Percentiles rank a stretch among this genome's conserved stretches.
These are phyloP conservation scores for Leucophenga varia DNA, from an alignment of 1,140 invertebrate genomes.

Conservation along the genomic window DNA sequence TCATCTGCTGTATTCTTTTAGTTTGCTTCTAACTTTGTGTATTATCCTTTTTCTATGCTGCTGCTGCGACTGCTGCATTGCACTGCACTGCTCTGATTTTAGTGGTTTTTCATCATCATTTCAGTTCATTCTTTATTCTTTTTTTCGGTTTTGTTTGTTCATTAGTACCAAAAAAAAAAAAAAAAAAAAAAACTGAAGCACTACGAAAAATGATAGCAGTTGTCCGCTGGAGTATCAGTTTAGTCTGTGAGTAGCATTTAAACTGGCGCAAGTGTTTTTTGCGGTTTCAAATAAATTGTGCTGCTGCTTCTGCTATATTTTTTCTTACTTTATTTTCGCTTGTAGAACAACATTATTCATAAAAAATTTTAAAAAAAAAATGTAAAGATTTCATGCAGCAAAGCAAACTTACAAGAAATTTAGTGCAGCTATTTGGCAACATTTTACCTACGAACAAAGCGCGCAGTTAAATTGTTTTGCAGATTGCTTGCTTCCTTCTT, in stretches of 20 bases:
- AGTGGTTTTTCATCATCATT: conserved; percentile 49
- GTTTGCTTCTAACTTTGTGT: conserved; percentile 17
- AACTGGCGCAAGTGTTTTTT: conserved; percentile 45
- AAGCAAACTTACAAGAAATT: no score
- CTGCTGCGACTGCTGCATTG: conserved; percentile 25
- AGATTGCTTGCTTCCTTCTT: no score
- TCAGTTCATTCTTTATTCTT: no score
- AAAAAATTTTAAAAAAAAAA: no score
- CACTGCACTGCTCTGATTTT: conserved; percentile 46
- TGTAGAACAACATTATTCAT: conserved; percentile 15
- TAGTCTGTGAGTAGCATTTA: no score
- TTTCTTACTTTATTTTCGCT: background rate
- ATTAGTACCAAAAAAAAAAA: conserved; percentile 30
- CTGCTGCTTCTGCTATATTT: conserved; percentile 7
- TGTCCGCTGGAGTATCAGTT: no score
- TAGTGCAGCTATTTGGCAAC: no score
- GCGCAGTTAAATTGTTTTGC: no score
- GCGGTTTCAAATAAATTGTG: conserved; percentile 51
- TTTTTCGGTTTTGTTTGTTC: conserved; percentile 50
- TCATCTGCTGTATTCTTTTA: conserved; percentile 3
- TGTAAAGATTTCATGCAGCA: no score
- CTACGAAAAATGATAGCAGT: background rate
- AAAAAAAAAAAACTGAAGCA: background rate
- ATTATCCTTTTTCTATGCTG: conserved; percentile 2
- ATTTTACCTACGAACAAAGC: no score